These are phyloP conservation scores for Agapostemon virescens DNA, from an alignment of 2,888 invertebrate species.

Conservation along the genomic window DNA sequence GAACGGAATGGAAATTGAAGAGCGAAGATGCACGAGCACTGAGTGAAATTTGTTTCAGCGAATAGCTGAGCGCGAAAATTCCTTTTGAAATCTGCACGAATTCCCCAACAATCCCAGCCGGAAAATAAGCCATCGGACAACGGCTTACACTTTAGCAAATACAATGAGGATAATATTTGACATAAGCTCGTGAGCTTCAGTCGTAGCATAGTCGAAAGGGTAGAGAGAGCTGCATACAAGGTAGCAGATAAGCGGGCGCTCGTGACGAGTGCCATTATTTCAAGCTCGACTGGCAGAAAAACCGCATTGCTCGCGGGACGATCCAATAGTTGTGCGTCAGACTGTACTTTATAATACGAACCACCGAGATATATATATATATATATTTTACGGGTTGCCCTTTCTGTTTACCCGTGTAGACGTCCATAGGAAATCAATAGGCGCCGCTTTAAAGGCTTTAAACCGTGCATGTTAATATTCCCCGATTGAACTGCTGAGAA, in stretches of 20 bases:
- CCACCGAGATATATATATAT: no score
- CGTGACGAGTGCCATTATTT: slow-evolving; percentile 3
- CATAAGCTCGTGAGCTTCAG: background rate
- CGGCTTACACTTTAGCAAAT: background rate
- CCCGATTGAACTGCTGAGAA: slow-evolving; percentile 3
- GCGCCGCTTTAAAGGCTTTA: slow-evolving; percentile 8
- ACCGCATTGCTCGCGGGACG: background rate
- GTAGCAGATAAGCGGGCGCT: slow-evolving; percentile 2
- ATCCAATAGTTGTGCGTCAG: slow-evolving; percentile 13
- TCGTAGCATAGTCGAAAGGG: background rate
- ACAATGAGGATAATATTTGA: background rate
- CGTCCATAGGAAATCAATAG: slow-evolving; percentile 20
- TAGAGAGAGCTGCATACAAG: background rate
- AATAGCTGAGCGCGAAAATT: background rate
- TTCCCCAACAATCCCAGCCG: background rate
- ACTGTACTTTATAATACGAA: slow-evolving; percentile 20
- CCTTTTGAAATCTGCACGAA: background rate
- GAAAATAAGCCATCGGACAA: background rate
- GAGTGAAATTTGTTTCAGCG: background rate
- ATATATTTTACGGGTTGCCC: background rate
- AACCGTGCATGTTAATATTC: slow-evolving; percentile 3
- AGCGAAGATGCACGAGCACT: background rate
- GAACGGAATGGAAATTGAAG: background rate
- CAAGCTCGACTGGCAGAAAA: background rate
- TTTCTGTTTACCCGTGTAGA: background rate